Evolutionary conservation across 30 jellyfish, hydroid and myxozoan species (phyloP).

Genomic region (Turritopsis dohrnii): DNA sequence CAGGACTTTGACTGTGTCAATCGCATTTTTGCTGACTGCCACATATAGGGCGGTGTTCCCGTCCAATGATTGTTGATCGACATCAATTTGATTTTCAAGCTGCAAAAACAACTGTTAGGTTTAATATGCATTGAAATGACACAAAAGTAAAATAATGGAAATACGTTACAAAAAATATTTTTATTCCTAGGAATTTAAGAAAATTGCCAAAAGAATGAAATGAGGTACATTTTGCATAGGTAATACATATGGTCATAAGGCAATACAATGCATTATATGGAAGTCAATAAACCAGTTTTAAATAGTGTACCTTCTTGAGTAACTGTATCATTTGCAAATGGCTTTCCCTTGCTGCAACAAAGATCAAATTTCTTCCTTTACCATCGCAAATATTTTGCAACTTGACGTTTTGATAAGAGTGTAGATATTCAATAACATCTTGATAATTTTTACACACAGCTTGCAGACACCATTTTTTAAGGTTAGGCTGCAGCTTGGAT

Average conservation of each 20-base stretch:
- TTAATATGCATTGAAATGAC: no score
- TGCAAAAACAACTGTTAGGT: no score
- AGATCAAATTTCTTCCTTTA: constrained; percentile 33
- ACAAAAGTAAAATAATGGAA: no score
- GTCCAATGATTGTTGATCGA: constrained; percentile 33
- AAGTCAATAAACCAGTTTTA: no score
- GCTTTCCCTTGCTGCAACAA: constrained; percentile 28
- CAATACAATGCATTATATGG: no score
- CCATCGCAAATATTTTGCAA: constrained; percentile 9
- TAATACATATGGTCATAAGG: no score
- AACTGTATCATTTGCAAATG: constrained; percentile 27
- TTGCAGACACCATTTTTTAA: constrained; percentile 24
- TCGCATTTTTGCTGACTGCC: constrained; percentile 51
- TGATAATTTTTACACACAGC: constrained; percentile 42
- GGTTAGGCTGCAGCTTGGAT: background rate
- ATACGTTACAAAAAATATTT: no score
- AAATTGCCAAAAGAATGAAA: no score
- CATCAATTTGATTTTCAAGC: background rate
- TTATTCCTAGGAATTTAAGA: no score
- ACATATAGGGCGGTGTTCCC: constrained; percentile 71
- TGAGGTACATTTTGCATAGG: no score
- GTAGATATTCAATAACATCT: constrained; percentile 47
- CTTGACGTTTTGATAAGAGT: constrained; percentile 8
- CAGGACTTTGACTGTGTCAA: constrained; percentile 24
- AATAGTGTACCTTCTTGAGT: constrained; percentile 33